Conservation (phyloP, 2,888 invertebrate genomes). For the Limnephilus marmoratus region DNA sequence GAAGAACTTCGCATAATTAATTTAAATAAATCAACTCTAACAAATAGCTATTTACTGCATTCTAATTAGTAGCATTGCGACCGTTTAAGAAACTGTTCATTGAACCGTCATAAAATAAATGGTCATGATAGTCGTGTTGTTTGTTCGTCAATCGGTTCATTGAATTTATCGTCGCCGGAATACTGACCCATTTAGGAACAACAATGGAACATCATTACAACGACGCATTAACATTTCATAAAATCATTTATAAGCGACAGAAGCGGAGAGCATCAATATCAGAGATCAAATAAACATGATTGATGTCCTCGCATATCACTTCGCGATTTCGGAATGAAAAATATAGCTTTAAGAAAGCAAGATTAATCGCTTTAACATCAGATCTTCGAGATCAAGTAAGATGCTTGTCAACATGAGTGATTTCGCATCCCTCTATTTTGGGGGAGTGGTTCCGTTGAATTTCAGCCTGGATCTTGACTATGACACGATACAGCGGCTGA, state of each 20-base stretch:
- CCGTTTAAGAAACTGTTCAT: background rate
- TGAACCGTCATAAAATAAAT: background rate
- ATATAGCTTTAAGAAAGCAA: background rate
- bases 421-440: constrained; percentile 63
- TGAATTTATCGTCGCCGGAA: background rate
- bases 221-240: background rate
- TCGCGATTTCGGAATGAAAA: background rate
- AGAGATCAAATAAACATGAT: background rate
- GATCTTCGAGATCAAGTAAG: background rate
- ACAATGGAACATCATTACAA: background rate
- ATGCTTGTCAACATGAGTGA: constrained; percentile 59
- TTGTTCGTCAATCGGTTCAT: background rate
- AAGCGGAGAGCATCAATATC: too few relatives aligned
- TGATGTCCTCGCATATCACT: background rate
- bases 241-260: background rate
- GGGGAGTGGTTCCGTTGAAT: constrained; percentile 53
- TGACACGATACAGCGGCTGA: constrained; percentile 50
- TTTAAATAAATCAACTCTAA: constrained; percentile 7
- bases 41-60: background rate
- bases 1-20: background rate
- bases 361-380: background rate
- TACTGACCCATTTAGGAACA: background rate
- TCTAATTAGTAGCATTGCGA: background rate
- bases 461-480: constrained; percentile 56
- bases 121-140: background rate